Evolutionary conservation across 2,113 vertebrate species (phyloP).

Genomic region (Perognathus longimembris): DNA sequence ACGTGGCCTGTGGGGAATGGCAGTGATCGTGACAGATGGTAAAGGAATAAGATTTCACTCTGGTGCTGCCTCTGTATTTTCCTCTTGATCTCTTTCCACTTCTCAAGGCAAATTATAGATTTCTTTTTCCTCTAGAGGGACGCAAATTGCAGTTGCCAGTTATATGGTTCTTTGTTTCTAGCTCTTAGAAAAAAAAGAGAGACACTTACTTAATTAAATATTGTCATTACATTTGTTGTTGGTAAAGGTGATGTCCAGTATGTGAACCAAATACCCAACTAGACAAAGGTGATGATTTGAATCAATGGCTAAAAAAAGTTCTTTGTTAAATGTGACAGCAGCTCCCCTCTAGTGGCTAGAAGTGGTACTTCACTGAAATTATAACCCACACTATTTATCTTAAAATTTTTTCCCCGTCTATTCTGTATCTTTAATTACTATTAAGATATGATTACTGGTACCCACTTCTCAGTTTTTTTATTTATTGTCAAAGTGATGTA

Average conservation of each 20-base stretch:
- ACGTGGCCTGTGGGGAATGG: conserved; percentile 83
- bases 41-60: conserved; percentile 80
- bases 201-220: conserved; percentile 21
- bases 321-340: conserved; percentile 43
- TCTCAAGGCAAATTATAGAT: conserved; percentile 83
- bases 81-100: conserved; percentile 76
- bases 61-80: conserved; percentile 79
- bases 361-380: conserved; percentile 25
- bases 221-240: conserved; percentile 53
- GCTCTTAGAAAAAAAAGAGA: conserved; percentile 74
- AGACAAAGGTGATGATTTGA: not conserved
- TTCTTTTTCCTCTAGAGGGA: conserved; percentile 86
- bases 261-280: conserved; percentile 49
- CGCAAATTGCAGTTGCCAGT: conserved; percentile 83
- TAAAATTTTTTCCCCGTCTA: too few relatives aligned
- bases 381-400: not conserved
- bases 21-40: conserved; percentile 87
- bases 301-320: not conserved
- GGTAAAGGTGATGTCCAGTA: conserved; percentile 50
- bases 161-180: conserved; percentile 78
- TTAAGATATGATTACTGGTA: too few relatives aligned
- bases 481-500: too few relatives aligned
- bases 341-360: conserved; percentile 66
- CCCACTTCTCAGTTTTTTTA: too few relatives aligned
- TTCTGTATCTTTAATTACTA: too few relatives aligned